Evolutionary conservation across 2,888 invertebrate species (phyloP).

Genomic region (Ectemnius lituratus): DNA sequence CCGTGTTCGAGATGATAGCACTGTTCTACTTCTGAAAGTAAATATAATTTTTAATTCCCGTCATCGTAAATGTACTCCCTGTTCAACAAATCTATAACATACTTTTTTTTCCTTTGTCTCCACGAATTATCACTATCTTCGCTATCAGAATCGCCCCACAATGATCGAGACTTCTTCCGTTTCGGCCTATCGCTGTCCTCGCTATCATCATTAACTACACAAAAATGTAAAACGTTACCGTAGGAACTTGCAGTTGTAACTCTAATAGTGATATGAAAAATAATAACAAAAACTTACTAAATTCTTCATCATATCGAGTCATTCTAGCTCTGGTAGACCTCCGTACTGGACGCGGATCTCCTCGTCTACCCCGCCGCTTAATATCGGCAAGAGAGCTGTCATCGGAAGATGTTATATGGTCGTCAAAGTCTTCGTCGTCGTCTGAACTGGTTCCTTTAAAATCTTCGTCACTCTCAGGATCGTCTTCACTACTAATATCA

Average conservation of each 20-base stretch:
- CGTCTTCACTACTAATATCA: conserved; percentile 89
- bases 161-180: conserved; percentile 81
- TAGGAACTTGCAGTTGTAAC: background rate
- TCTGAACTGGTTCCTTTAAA: conserved; percentile 89
- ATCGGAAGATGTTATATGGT: conserved; percentile 79
- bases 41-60: conserved; percentile 8
- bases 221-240: background rate
- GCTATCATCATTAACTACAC: conserved; percentile 79
- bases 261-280: background rate
- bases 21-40: conserved; percentile 67
- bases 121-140: conserved; percentile 82
- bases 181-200: conserved; percentile 81
- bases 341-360: conserved; percentile 78
- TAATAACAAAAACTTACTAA: conserved; percentile 76
- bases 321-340: conserved; percentile 80
- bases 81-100: conserved; percentile 32
- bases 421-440: conserved; percentile 81
- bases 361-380: conserved; percentile 78
- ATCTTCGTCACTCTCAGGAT: conserved; percentile 92
- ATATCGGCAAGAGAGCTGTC: conserved; percentile 80
- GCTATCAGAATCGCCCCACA: conserved; percentile 81
- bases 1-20: conserved; percentile 64
- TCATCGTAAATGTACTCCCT: too few species aligned
- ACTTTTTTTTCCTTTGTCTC: conserved; percentile 79
- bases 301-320: conserved; percentile 80